A percentile compares a stretch with the other conserved stretches of the same genome.
Conservation (phyloP, 2,888 invertebrate genomes). For the Andrena hattorfiana region DNA sequence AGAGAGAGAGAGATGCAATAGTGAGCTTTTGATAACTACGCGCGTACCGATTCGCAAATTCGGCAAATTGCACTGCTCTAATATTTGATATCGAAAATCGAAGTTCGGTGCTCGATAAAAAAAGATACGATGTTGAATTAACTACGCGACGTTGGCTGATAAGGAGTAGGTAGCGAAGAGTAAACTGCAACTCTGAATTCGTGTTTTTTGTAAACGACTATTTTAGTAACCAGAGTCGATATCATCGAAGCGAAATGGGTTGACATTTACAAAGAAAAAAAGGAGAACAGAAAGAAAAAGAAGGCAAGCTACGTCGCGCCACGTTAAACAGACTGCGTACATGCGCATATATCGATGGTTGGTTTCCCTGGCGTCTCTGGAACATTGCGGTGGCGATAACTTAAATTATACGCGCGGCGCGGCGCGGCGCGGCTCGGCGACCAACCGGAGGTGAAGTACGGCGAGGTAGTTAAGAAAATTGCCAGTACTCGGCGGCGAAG, state of each 20-base stretch:
- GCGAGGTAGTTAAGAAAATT: constrained; percentile 69
- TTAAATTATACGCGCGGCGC: constrained; percentile 62
- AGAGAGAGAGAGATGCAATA: background rate
- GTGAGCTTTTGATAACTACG: constrained; percentile 23
- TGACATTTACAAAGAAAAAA: background rate
- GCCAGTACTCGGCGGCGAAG: constrained; percentile 51
- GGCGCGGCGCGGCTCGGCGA: constrained; percentile 10
- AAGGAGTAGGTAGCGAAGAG: constrained; percentile 22
- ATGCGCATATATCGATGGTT: background rate
- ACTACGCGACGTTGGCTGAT: constrained; percentile 52
- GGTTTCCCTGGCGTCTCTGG: constrained; percentile 23
- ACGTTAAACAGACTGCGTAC: background rate
- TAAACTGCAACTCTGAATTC: background rate
- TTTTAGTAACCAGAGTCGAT: background rate
- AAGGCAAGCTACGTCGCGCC: background rate
- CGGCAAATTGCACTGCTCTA: constrained; percentile 53
- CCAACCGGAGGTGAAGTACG: constrained; percentile 53
- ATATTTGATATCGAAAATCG: constrained; percentile 55
- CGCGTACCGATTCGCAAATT: constrained; percentile 38
- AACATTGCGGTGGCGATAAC: constrained; percentile 57
- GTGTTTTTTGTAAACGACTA: background rate
- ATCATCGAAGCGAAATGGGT: background rate
- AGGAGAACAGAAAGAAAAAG: background rate
- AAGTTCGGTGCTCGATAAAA: constrained; percentile 25
- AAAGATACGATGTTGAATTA: constrained; percentile 53